These are phyloP conservation scores for Hyperoplus immaculatus DNA, from an alignment of 2,797 vertebrate genomes.

Conservation along the genomic window DNA sequence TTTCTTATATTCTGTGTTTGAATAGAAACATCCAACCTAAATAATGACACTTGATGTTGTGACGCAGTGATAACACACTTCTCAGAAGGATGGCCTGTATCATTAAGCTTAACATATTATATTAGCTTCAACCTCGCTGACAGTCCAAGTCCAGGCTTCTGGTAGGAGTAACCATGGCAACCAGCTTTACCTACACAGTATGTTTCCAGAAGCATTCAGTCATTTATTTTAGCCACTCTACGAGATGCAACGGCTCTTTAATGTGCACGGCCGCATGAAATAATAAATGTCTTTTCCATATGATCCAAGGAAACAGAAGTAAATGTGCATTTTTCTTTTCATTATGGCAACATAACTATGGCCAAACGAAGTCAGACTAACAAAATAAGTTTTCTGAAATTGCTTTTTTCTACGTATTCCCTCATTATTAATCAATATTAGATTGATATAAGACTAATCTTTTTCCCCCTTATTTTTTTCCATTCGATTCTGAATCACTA, in stretches of 20 bases:
- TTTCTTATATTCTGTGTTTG: neutral
- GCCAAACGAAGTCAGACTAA: neutral
- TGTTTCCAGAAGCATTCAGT: conserved; percentile 59
- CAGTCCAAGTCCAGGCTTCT: conserved; percentile 53
- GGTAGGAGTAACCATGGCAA: conserved; percentile 77
- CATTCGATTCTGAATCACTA: too few relatives aligned
- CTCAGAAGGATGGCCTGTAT: conserved; percentile 23
- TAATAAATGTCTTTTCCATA: neutral
- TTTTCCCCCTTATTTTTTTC: neutral
- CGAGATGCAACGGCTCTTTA: neutral
- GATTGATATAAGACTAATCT: too few relatives aligned
- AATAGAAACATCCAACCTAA: neutral
- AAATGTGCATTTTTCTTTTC: neutral
- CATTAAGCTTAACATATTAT: conserved; percentile 57
- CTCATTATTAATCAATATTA: neutral
- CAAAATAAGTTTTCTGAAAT: neutral
- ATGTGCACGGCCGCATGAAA: neutral
- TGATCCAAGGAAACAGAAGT: neutral
- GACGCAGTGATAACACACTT: conserved; percentile 25
- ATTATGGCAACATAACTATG: neutral
- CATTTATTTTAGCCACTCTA: conserved; percentile 25
- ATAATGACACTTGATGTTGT: conserved; percentile 7
- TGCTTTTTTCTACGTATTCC: neutral
- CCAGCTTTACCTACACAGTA: conserved; percentile 69
- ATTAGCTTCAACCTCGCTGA: conserved; percentile 41